Evolutionary conservation across 2,113 vertebrate species (phyloP).

Genomic region (Leptobrachium leishanense): DNA sequence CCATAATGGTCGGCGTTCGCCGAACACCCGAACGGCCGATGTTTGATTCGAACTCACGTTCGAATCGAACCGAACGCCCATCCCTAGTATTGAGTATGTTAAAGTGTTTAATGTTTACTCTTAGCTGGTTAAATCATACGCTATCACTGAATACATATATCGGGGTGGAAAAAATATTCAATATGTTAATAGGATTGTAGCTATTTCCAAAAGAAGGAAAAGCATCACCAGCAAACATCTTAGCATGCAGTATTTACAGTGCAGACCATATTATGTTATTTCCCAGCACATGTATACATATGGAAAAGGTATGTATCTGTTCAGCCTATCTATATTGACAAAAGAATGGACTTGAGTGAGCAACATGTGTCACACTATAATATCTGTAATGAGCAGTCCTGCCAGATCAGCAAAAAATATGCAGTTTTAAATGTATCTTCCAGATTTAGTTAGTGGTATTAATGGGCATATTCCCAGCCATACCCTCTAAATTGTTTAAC

Average conservation of each 20-base stretch:
- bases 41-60: too few relatives aligned
- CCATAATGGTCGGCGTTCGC: too few relatives aligned
- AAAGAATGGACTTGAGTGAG: constrained; percentile 1
- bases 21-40: too few relatives aligned
- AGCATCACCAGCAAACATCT: constrained; percentile 7
- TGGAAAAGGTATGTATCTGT: constrained; percentile 16
- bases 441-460: constrained; percentile 1
- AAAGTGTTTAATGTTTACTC: too few relatives aligned
- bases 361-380: not conserved
- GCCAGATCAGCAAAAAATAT: constrained; percentile 5
- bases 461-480: not conserved
- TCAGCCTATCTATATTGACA: not conserved
- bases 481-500: too few relatives aligned
- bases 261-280: not conserved
- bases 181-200: not conserved
- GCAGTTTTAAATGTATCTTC: not conserved
- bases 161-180: not conserved
- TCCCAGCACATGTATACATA: not conserved
- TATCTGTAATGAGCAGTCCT: constrained; percentile 14
- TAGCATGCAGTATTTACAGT: constrained; percentile 3
- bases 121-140: too few relatives aligned
- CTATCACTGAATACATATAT: not conserved
- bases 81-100: too few relatives aligned
- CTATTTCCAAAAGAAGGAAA: not conserved
- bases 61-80: too few relatives aligned